phyloP scores from a whole-genome alignment of 2,888 invertebrate genomes.

The Tachina lurida region DNA sequence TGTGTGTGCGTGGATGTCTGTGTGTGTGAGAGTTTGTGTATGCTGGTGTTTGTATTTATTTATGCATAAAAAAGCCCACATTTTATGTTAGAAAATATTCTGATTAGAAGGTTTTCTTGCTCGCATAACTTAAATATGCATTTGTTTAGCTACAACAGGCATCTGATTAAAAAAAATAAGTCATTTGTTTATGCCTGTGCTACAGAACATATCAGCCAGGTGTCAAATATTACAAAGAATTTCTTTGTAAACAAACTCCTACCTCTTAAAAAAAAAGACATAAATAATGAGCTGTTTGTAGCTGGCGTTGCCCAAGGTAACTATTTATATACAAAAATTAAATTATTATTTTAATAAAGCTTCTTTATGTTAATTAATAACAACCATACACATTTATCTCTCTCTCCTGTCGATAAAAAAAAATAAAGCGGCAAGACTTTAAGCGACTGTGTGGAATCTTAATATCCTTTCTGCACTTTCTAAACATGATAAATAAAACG shows the following conservation, averaged over 20 bases:
- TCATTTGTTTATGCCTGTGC: constrained; percentile 9
- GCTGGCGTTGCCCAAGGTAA: neutral
- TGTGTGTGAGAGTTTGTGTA: neutral
- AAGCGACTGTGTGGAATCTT: too few species aligned
- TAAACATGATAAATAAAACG: too few species aligned
- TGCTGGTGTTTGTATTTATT: neutral
- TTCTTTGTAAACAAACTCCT: neutral
- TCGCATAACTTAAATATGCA: constrained; percentile 12
- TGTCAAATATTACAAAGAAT: constrained; percentile 2
- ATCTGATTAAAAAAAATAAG: constrained; percentile 30
- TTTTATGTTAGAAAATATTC: constrained; percentile 30
- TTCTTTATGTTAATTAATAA: neutral
- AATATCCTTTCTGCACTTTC: too few species aligned
- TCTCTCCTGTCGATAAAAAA: neutral
- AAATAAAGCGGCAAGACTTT: neutral
- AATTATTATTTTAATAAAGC: neutral
- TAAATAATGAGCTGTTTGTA: neutral
- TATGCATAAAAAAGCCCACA: constrained; percentile 15
- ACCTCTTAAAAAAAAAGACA: neutral
- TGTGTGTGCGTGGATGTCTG: neutral
- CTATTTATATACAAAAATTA: neutral
- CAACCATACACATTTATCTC: neutral
- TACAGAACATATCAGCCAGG: neutral
- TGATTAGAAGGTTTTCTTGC: constrained; percentile 27
- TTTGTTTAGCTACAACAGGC: neutral